Evolutionary conservation across 1,140 invertebrate species (phyloP).

Genomic region (Lithobius niger): DNA sequence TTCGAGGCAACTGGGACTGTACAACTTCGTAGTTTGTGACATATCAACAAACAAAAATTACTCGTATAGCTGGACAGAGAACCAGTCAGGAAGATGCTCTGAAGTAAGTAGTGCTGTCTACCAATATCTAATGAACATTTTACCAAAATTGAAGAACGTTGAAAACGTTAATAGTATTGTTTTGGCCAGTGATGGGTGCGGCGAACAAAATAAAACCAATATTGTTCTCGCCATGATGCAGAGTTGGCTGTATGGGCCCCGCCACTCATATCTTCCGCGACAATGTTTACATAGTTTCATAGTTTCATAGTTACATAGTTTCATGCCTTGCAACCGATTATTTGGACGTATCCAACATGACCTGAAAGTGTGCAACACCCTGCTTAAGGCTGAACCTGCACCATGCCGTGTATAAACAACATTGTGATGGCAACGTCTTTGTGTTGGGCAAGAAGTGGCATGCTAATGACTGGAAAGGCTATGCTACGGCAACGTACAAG

Average conservation of each 20-base stretch:
- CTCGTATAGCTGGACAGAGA: neutral
- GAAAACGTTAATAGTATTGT: neutral
- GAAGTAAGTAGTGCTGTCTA: neutral
- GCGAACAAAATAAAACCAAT: neutral
- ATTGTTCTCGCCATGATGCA: slow-evolving; percentile 9
- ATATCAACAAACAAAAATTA: neutral
- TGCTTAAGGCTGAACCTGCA: no score
- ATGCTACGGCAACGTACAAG: no score
- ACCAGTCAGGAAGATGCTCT: neutral
- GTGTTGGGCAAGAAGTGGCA: no score
- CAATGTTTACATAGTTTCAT: neutral
- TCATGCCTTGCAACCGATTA: neutral
- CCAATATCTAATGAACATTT: slow-evolving; percentile 3
- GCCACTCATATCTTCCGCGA: neutral
- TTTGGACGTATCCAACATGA: neutral
- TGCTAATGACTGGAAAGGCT: no score
- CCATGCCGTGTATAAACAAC: no score
- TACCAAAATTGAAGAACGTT: neutral
- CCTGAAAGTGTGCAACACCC: no score
- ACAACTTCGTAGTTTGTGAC: neutral
- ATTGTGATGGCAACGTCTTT: no score
- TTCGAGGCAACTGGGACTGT: neutral
- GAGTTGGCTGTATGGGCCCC: neutral
- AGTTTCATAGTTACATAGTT: slow-evolving; percentile 3
- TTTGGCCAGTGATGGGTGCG: neutral